Base-by-base conservation (phyloP, 1,140 invertebrate species). In the Zaprionus kolodkinae region DNA sequence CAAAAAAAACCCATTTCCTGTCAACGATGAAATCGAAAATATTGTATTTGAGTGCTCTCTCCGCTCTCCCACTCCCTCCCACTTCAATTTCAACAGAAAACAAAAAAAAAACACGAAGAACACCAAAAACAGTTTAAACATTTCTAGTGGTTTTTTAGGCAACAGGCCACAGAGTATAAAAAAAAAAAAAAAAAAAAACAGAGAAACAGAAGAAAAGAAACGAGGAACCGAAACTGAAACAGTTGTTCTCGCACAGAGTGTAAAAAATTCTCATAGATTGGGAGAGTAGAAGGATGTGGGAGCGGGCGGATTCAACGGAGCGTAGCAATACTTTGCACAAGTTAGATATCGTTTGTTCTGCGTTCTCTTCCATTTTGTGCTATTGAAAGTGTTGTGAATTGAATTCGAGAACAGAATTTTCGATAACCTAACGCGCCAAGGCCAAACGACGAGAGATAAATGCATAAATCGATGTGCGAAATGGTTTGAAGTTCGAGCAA, bases 1-100 rank as follows among this genome's bases (percentile, higher is more conserved):
- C 56, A 64, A 80, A 72, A 80, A 72, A 45, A 85, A 74, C 65
- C 65, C 83, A 86, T 87, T 86, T 82, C 45, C 79, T 65, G 81
- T 71, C 78, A 67, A 78, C 82, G 78, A 78, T 85, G 82, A 78
- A 78, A 86, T 81, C 82, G 78, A 86, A 86, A 86, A 86, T 86
- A 85, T 85, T 81, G 81, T 78, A 78, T 84, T 77, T 61, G 60
- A 83, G 65, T 64, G 65, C 65, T 61, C 38, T 50, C 38, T 60
- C 69, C 7, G n/a, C 27, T 13, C 17, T 30, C 27, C 27, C 36
- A 25, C 48, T 33, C 17, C 56, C 61, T 1, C 17, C 43, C 25
- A 9, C 11, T 17, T 30, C 30, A 30, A 50, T 50, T 50, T 15
- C 55, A 65, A 43, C 17, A 1, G n/a, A 21, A 21, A 21, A 21